Conservation (phyloP, 1,140 invertebrate genomes). For the Drosophila parvula region DNA sequence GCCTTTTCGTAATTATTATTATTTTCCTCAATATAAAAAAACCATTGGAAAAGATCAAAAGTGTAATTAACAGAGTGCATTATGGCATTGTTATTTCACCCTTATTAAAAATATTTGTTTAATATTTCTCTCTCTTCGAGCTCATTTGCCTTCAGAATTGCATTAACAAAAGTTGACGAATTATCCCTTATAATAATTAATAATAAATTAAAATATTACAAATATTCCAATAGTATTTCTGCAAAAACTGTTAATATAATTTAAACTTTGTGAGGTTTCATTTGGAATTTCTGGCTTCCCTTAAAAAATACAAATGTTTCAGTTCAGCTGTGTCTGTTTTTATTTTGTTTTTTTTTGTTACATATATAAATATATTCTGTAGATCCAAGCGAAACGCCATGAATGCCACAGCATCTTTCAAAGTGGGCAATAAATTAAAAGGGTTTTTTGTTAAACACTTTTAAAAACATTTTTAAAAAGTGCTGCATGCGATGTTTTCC, state of each 20-base stretch:
- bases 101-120: slow-evolving; percentile 6
- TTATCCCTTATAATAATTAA: no score
- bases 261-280: not conserved
- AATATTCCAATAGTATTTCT: not conserved
- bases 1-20: slow-evolving; percentile 44
- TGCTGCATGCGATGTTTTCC: slow-evolving; percentile 21
- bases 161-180: no score
- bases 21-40: slow-evolving; percentile 51
- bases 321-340: not conserved
- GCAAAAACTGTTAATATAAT: slow-evolving; percentile 20
- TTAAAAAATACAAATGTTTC: not conserved
- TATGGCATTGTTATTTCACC: slow-evolving; percentile 39
- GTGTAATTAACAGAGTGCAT: slow-evolving; percentile 53
- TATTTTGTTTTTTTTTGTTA: not conserved
- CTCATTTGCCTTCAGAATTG: no score
- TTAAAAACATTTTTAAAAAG: slow-evolving; percentile 44
- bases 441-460: slow-evolving; percentile 37
- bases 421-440: slow-evolving; percentile 45
- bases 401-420: slow-evolving; percentile 31
- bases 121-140: no score
- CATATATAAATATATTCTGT: slow-evolving; percentile 1
- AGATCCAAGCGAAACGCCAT: slow-evolving; percentile 3
- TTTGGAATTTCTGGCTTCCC: slow-evolving; percentile 4
- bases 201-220: not conserved
- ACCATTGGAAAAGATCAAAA: slow-evolving; percentile 53